phyloP scores from a whole-genome alignment of 2,888 invertebrate genomes.

The Ceratothoa steindachneri region DNA sequence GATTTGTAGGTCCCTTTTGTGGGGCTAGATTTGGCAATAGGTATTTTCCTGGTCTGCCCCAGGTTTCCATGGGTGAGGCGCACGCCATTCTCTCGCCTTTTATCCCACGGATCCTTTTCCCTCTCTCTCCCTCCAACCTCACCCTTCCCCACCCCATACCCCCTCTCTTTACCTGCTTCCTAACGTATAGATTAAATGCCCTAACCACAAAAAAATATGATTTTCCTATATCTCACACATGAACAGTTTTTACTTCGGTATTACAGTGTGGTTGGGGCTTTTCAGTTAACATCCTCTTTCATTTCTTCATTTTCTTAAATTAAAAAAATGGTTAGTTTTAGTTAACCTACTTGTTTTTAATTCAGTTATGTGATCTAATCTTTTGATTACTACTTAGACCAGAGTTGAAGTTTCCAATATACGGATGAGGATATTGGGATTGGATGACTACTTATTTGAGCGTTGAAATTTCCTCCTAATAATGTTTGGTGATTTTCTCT shows the following conservation, averaged over 20 bases:
- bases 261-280: too few relatives aligned
- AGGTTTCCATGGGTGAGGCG: constrained; percentile 12
- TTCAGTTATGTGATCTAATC: too few relatives aligned
- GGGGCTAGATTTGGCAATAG: constrained; percentile 4
- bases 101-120: constrained; percentile 11
- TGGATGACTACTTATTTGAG: neutral
- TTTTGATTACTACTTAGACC: too few relatives aligned
- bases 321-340: too few relatives aligned
- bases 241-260: too few relatives aligned
- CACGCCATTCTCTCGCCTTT: constrained; percentile 11
- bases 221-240: neutral
- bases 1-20: too few relatives aligned
- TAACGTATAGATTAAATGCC: constrained; percentile 12
- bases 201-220: neutral
- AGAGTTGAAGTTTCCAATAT: too few relatives aligned
- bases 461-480: neutral
- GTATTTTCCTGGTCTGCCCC: constrained; percentile 5
- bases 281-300: too few relatives aligned
- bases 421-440: too few relatives aligned
- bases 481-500: neutral
- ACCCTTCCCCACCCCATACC: neutral
- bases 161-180: constrained; percentile 1
- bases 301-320: too few relatives aligned
- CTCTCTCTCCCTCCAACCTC: neutral
- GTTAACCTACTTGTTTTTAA: too few relatives aligned